phyloP scores from a whole-genome alignment of 1,140 invertebrate species.

The Drosophila jambulina region DNA sequence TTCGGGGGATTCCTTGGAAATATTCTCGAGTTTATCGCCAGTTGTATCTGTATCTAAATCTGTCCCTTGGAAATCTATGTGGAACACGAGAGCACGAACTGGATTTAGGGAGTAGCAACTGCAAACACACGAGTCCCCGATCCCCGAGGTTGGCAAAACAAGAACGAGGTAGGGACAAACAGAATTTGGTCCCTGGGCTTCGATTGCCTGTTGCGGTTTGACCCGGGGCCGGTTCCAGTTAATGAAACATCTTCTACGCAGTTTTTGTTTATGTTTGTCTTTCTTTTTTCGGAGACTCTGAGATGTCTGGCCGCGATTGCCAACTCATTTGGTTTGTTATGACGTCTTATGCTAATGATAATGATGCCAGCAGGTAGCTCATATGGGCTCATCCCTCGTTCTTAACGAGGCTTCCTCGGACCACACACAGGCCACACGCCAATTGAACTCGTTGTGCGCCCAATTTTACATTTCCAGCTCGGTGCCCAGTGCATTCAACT shows the following conservation, averaged over 20 bases:
- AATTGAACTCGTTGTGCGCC: conserved; percentile 10
- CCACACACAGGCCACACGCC: conserved; percentile 48
- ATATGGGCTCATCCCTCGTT: neutral
- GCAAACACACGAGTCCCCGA: conserved; percentile 22
- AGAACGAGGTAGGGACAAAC: conserved; percentile 58
- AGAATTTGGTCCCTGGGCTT: conserved; percentile 53
- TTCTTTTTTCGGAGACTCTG: conserved; percentile 2
- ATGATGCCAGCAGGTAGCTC: conserved; percentile 60
- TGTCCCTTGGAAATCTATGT: conserved; percentile 53
- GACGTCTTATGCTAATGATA: conserved; percentile 77
- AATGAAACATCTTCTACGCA: conserved; percentile 58
- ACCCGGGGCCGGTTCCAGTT: conserved; percentile 51
- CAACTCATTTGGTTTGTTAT: conserved; percentile 73
- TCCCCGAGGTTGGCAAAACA: conserved; percentile 36
- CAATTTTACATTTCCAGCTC: conserved; percentile 31
- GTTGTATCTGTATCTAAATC: conserved; percentile 45
- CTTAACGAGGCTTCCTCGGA: conserved; percentile 25
- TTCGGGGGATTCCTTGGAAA: conserved; percentile 78
- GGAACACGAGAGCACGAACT: conserved; percentile 53
- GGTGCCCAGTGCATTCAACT: conserved; percentile 39
- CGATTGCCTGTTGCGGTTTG: conserved; percentile 69
- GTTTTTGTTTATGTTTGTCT: conserved; percentile 34
- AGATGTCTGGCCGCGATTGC: conserved; percentile 67
- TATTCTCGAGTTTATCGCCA: conserved; percentile 70
- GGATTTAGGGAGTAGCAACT: conserved; percentile 42